These are phyloP conservation scores for Mus minutoides DNA, from an alignment of 2,797 vertebrate species.

Conservation along the genomic window DNA sequence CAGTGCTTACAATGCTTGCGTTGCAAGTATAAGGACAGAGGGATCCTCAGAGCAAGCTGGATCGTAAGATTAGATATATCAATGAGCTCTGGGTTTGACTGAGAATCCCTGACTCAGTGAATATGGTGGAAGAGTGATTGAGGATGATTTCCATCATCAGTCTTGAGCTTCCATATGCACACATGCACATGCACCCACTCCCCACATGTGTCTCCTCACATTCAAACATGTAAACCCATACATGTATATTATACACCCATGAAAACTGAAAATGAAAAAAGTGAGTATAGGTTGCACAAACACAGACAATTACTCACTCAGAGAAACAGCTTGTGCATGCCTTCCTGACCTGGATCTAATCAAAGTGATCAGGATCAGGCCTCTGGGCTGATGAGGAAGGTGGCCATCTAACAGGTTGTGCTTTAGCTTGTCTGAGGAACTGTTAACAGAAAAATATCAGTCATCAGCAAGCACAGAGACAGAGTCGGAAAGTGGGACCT, in stretches of 20 bases:
- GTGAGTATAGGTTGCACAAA: not conserved
- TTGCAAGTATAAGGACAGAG: not conserved
- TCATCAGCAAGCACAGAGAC: not conserved
- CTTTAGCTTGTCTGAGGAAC: conserved; percentile 24
- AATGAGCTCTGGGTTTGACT: not conserved
- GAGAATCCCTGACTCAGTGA: not conserved
- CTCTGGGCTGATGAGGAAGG: not conserved
- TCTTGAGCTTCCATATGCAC: not conserved
- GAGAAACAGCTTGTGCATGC: not conserved
- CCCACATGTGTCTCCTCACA: not conserved
- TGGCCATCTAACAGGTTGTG: not conserved
- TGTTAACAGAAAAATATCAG: not conserved
- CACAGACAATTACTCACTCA: not conserved
- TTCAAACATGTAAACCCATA: not conserved
- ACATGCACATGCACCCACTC: not conserved
- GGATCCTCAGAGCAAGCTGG: not conserved
- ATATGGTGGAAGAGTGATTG: not conserved
- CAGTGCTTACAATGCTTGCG: not conserved
- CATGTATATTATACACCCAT: not conserved
- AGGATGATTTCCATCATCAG: not conserved
- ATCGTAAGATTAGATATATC: not conserved
- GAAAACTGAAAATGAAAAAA: not conserved
- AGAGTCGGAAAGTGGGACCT: too few species aligned
- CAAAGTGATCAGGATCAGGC: not conserved
- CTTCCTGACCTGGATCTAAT: not conserved